These are phyloP conservation scores for Xenus cinereus DNA, from an alignment of 2,113 vertebrate species.

Conservation along the genomic window DNA sequence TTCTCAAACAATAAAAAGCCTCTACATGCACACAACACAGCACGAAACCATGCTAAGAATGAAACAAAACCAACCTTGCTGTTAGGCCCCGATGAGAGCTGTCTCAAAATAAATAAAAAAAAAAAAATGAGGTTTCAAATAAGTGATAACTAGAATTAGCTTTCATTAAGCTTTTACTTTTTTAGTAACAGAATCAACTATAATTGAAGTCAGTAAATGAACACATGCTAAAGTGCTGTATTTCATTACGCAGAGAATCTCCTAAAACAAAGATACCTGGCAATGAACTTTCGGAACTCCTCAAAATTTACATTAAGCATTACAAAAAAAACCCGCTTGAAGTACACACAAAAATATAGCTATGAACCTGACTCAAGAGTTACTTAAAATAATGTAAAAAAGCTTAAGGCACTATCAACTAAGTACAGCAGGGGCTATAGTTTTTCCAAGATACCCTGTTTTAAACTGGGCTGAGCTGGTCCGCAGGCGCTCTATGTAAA, in stretches of 20 bases:
- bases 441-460: background rate
- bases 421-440: slow-evolving; percentile 42
- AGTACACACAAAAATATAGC: background rate
- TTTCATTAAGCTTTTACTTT: background rate
- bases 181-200: background rate
- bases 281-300: background rate
- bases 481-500: background rate
- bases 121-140: background rate
- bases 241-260: background rate
- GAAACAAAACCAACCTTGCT: slow-evolving; percentile 40
- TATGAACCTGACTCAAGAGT: background rate
- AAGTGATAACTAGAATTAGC: background rate
- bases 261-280: background rate
- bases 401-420: background rate
- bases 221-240: background rate
- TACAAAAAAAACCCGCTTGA: background rate
- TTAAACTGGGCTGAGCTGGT: background rate
- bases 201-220: background rate
- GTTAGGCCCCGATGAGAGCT: slow-evolving; percentile 24
- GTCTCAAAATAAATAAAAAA: slow-evolving; percentile 21
- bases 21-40: slow-evolving; percentile 48
- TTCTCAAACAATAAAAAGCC: background rate
- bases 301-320: background rate
- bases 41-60: slow-evolving; percentile 22
- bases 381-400: background rate